Base-by-base conservation (phyloP, 2,113 vertebrate genomes). In the Naja naja region DNA sequence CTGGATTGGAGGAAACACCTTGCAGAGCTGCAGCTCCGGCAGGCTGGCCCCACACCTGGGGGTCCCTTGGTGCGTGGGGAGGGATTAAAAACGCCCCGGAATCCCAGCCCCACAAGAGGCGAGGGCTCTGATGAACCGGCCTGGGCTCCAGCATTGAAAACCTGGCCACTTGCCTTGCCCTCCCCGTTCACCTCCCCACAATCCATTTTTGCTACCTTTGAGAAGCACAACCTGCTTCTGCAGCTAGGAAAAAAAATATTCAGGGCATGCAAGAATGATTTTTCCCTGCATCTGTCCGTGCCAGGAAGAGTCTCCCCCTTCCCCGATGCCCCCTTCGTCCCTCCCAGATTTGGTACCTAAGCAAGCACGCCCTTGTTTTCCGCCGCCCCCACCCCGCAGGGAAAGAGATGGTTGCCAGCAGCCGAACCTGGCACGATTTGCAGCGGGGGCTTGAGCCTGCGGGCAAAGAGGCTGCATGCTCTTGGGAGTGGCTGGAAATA, bases 221-320 rank as follows among this genome's bases (percentile, higher is more conserved):
- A 94, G 95, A 96, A 97, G 96, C 2, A 91, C 53, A 93, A 91
- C 91, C 12, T 0, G 25, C 30, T 64, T 93, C 95, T 95, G 91
- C 93, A 94, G 94, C 94, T 93, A 91, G 16, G 0, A 20, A 5
- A 55, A 47, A 47, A 93, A 94, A 88, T 89, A 96, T 87, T 11
- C 1, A 92, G 94, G 74, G 91, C 69, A 93, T 92, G 93, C 92
- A 23, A 14, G 2, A 54, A 22, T 3, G 0, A 25, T 12, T 39
- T 2, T 1, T 25, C 69, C 4, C 30, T 12, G 12, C 39, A 3
- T 8, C 43, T 91, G 34, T 14, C 20, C 6, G 5, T 23, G 58
- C 23, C 39, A 88, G 49, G 47, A 43, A 53, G 30, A 3, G 1
- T 1, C 6, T 3, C 9, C 7, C 25, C n/a, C n/a, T n/a, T n/a